Base-by-base conservation (phyloP, 1,140 invertebrate species). In the Coenobita brevimanus region DNA sequence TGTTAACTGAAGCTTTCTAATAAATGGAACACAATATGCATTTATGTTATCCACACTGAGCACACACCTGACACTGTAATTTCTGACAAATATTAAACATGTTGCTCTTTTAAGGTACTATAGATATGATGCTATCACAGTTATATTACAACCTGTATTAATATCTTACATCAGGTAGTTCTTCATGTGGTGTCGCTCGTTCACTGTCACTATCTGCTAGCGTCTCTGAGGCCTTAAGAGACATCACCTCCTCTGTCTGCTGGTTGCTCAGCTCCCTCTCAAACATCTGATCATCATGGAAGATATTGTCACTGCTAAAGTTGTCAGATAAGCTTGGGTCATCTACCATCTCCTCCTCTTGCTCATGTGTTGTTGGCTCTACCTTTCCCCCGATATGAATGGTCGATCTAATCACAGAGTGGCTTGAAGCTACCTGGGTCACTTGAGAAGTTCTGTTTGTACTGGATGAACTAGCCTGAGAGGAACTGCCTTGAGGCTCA, bases 141-240 rank as follows among this genome's bases (percentile, higher is more conserved):
- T n/a, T n/a, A n/a, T n/a, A n/a, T n/a, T n/a, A n/a, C n/a, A n/a
- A n/a, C n/a, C 30, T 10, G 2, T 36, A 2, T 8, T 43, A 38
- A 30, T 33, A 21, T 50, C 89, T 87, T 79, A 87, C 85, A 73
- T 87, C 85, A 27, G 71, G 78, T 24, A 76, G 83, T 78, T 69
- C 89, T 27, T 78, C 83, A 69, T 76, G 84, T 33, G 78, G 84
- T 13, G 73, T 82, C 24, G 83, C 76, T 60, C 79, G 71, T 30
- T 89, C 89, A 36, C 89, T 89, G 71, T 89, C 89, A 78, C 89
- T 89, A 71, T 89, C 89, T 21, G 89, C 89, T 2, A 89, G 60
- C 10, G 89, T 89, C 60, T 89, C 89, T 3, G 89, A 86, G 21
- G 89, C 85, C 60, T 87, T 89, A 8, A 89, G 84, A n/a, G 89